Evolutionary conservation across 2,888 invertebrate species (phyloP), one percentile per base, ranked within the genome.

Genomic region (Spilosoma lubricipeda): DNA sequence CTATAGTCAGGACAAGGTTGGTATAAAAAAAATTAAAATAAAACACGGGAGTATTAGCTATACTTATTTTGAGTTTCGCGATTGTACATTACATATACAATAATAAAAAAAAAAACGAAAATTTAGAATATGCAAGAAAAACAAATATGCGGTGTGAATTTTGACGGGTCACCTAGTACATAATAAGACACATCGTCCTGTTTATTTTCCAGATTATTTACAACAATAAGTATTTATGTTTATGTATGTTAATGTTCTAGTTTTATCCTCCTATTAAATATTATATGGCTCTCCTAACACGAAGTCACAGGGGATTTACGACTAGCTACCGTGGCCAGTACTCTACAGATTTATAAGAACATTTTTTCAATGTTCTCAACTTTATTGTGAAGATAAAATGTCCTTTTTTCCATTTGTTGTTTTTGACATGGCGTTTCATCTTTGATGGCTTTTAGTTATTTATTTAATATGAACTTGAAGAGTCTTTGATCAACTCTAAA

Each of bases 371-470:
- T 73, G 84, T 88, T 87, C 83, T 89, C 88, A 83, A 89, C 87
- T 89, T 87, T 89, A 85, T 86, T 84, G 73, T 78, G 81, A 80
- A 83, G 83, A 86, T 89, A 90, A 88, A 86, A 88, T 86, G 85
- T 81, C 82, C 87, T 45, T 63, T 70, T 59, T 86, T 88, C 89
- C 87, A 90, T 91, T 92, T 91, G 80, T 85, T 92, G 93, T 83
- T 89, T 85, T 89, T 91, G 93, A 93, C 93, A 88, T 91, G 81
- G 85, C 85, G 77, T 90, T 92, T 91, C 88, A 87, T 88, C 87
- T 87, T 83, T 80, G 83, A 82, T 81, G 78, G 80, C 79, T 87
- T 83, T 82, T 75, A 82, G 77, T 81, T 86, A 85, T 87, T 86
- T 84, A 80, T 70, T 74, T 66, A 66, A 70, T 70, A 66, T 73